These are phyloP conservation scores for Leucophenga maculata DNA, from an alignment of 2,888 invertebrate genomes.

Conservation along the genomic window DNA sequence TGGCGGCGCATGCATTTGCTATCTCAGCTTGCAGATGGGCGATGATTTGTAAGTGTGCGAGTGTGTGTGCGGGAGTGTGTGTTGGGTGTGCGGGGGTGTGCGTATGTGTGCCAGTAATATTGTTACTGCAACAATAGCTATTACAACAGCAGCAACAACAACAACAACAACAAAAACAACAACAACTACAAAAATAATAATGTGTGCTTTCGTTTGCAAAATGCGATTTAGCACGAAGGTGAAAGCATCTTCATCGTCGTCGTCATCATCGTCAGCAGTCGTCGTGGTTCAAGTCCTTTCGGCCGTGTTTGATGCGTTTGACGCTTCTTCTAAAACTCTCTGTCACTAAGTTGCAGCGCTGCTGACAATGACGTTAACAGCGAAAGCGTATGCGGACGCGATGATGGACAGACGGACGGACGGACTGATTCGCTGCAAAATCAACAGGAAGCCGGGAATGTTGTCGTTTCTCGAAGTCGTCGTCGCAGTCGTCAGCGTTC, in stretches of 20 bases:
- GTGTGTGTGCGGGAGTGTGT: conserved; percentile 27
- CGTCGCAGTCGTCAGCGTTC: too few relatives aligned
- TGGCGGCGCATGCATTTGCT: conserved; percentile 63
- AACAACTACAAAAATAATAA: conserved; percentile 31
- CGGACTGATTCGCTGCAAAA: conserved; percentile 25
- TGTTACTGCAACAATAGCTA: conserved; percentile 62
- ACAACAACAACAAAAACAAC: conserved; percentile 19
- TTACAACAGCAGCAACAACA: conserved; percentile 42
- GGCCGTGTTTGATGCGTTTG: not conserved
- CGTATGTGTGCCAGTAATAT: conserved; percentile 55
- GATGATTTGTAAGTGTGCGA: not conserved
- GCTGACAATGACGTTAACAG: not conserved
- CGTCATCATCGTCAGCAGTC: conserved; percentile 1
- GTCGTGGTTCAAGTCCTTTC: not conserved
- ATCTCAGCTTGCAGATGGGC: conserved; percentile 48
- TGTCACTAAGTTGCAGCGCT: conserved; percentile 12
- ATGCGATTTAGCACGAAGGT: conserved; percentile 42
- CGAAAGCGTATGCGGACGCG: not conserved
- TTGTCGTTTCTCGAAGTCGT: too few relatives aligned
- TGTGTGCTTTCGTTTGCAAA: conserved; percentile 35
- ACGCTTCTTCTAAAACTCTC: not conserved
- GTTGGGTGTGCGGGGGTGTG: conserved; percentile 29
- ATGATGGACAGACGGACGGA: not conserved
- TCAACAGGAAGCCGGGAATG: conserved; percentile 25
- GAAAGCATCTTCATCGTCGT: conserved; percentile 30